Evolutionary conservation across 2,113 vertebrate species (phyloP).

Genomic region (Sus scrofa): T2T-Sscrofa CM000812.6:223814001-223814500

Average conservation of each 20-base stretch:
- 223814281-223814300: background rate
- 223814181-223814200: conserved; percentile 40
- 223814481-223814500: background rate
- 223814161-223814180: background rate
- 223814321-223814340: background rate
- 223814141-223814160: background rate
- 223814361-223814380: conserved; percentile 27
- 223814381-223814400: background rate
- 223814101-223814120: conserved; percentile 8
- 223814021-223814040: background rate
- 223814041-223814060: background rate
- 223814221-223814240: conserved; percentile 35
- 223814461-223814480: background rate
- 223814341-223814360: background rate
- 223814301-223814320: background rate
- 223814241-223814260: background rate
- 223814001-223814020: conserved; percentile 41
- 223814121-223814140: background rate
- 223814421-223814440: background rate
- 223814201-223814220: background rate
- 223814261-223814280: background rate
- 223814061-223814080: background rate
- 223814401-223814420: background rate
- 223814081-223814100: conserved; percentile 5
- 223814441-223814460: background rate